Evolutionary conservation across 92 coral and sea anemone species (phyloP).

Genomic region (Paragorgia papillata): DNA sequence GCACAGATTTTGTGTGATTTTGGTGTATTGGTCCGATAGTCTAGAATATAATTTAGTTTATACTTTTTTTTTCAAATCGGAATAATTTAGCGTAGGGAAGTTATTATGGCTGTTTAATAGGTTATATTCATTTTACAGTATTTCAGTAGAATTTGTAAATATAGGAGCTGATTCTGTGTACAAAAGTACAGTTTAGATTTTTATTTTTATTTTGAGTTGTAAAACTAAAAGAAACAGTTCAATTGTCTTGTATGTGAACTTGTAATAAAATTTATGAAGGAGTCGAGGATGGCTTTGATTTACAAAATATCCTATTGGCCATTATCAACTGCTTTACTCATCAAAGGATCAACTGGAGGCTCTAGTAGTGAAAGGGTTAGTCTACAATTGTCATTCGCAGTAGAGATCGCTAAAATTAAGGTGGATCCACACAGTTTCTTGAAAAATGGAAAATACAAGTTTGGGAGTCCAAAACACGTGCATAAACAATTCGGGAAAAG

Average conservation of each 20-base stretch:
- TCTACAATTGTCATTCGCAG: no score
- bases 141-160: conserved; percentile 37
- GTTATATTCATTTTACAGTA: conserved; percentile 33
- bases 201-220: conserved; percentile 18
- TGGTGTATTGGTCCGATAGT: neutral
- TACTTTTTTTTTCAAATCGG: conserved; percentile 2
- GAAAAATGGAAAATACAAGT: no score
- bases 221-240: conserved; percentile 5
- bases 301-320: no score
- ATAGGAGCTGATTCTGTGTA: conserved; percentile 22
- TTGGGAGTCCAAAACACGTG: no score
- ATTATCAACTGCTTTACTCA: no score
- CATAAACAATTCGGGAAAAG: no score
- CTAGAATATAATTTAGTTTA: neutral
- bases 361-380: no score
- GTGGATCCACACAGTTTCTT: no score
- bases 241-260: neutral
- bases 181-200: conserved; percentile 21
- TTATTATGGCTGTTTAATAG: conserved; percentile 14
- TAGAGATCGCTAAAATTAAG: no score
- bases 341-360: no score
- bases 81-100: neutral
- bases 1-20: neutral
- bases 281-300: no score
- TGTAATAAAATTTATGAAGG: neutral